Evolutionary conservation across 2,888 invertebrate species (phyloP).

Genomic region (Marasmarcha lunaedactyla): DNA sequence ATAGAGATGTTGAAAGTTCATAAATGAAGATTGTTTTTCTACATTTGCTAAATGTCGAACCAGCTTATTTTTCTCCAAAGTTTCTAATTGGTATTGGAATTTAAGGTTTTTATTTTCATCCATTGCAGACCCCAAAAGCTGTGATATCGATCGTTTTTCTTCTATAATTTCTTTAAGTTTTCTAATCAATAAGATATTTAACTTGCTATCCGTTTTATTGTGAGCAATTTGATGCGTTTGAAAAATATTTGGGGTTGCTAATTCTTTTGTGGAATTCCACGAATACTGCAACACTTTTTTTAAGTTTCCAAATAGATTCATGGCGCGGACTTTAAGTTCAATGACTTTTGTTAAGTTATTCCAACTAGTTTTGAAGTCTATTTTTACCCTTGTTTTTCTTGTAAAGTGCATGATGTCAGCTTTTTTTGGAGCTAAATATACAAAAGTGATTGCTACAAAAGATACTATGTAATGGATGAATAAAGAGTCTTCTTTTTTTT

Average conservation of each 20-base stretch:
- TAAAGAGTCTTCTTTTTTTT: too few relatives aligned
- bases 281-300: not conserved
- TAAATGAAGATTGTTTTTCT: conserved; percentile 32
- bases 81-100: conserved; percentile 37
- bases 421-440: too few relatives aligned
- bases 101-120: conserved; percentile 45
- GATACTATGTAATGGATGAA: too few relatives aligned
- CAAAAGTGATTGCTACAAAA: too few relatives aligned
- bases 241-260: not conserved
- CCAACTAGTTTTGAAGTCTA: not conserved
- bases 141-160: conserved; percentile 36
- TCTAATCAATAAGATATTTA: conserved; percentile 30
- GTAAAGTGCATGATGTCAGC: not conserved
- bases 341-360: not conserved
- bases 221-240: too few relatives aligned
- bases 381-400: not conserved
- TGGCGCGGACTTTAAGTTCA: too few relatives aligned
- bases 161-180: conserved; percentile 36
- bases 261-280: not conserved
- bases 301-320: not conserved
- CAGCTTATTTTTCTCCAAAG: conserved; percentile 38
- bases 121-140: conserved; percentile 36
- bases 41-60: conserved; percentile 32
- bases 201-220: conserved; percentile 5
- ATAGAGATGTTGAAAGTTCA: conserved; percentile 47